These are phyloP conservation scores for Apocrypta bakeri DNA, from an alignment of 1,140 invertebrate genomes.

Conservation along the genomic window DNA sequence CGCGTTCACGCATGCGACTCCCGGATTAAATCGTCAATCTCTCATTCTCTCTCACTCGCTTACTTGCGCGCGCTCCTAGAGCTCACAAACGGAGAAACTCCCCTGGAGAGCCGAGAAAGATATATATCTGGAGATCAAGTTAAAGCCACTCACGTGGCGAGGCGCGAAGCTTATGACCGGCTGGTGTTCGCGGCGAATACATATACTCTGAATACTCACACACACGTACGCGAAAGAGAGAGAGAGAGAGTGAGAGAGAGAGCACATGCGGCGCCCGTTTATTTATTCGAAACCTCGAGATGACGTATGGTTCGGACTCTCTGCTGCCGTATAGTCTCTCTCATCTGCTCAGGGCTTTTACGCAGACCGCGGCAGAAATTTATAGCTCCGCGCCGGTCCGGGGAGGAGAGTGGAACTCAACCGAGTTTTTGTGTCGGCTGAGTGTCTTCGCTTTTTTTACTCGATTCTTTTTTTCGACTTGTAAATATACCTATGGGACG, in stretches of 20 bases:
- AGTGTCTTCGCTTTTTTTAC: neutral
- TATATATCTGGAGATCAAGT: conserved; percentile 36
- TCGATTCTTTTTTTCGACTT: conserved; percentile 4
- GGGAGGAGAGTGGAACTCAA: neutral
- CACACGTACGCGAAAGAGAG: neutral
- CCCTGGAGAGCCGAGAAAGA: conserved; percentile 19
- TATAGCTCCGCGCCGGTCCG: conserved; percentile 17
- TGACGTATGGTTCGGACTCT: conserved; percentile 64
- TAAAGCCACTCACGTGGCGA: conserved; percentile 37
- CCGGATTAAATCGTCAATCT: conserved; percentile 57
- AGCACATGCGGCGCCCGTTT: conserved; percentile 56
- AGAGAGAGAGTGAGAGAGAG: neutral
- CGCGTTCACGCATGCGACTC: conserved; percentile 11
- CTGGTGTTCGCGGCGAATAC: neutral
- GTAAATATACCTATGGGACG: conserved; percentile 20
- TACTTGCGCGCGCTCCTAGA: neutral
- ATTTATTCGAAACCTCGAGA: conserved; percentile 67
- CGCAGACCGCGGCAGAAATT: conserved; percentile 22
- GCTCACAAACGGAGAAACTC: conserved; percentile 14
- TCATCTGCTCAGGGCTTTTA: neutral
- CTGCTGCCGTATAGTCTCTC: conserved; percentile 50
- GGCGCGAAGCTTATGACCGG: conserved; percentile 37
- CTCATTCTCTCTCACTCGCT: conserved; percentile 13
- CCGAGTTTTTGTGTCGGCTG: conserved; percentile 33
- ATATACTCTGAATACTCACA: neutral